phyloP scores from a whole-genome alignment of 2,888 invertebrate genomes.

The Kryphioiulus occultus region DNA sequence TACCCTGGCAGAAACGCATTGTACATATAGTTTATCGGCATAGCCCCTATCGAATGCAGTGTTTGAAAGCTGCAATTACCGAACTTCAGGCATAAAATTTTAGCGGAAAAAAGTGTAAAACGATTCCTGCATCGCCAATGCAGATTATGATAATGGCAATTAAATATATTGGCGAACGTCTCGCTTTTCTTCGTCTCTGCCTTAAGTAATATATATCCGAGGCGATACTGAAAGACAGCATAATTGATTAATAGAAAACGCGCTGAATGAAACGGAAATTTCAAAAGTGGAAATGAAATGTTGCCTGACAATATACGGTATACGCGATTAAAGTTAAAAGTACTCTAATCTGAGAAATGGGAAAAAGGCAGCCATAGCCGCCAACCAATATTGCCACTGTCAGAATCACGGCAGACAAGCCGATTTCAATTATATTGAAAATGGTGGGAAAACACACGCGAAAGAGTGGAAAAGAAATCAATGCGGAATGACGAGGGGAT shows the following conservation, averaged over 20 bases:
- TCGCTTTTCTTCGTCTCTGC: background rate
- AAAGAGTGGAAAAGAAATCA: slow-evolving; percentile 15
- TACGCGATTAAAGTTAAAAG: slow-evolving; percentile 33
- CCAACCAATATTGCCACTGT: slow-evolving; percentile 18
- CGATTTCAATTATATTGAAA: slow-evolving; percentile 36
- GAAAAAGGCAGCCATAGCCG: background rate
- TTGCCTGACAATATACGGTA: background rate
- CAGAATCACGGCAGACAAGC: background rate
- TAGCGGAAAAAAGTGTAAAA: background rate
- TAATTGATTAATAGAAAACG: slow-evolving; percentile 20
- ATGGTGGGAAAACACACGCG: slow-evolving; percentile 1
- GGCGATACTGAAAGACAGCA: background rate
- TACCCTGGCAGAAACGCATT: too few species aligned
- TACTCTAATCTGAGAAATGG: slow-evolving; percentile 15
- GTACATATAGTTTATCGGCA: too few species aligned
- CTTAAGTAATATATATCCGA: background rate
- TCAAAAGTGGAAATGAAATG: slow-evolving; percentile 32
- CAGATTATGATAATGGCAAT: slow-evolving; percentile 8
- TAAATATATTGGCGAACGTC: background rate
- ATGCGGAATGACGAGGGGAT: slow-evolving; percentile 17
- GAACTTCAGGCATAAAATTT: background rate
- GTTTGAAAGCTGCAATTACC: background rate
- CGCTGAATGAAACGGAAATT: slow-evolving; percentile 33
- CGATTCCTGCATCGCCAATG: background rate
- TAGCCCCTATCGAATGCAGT: too few species aligned